These are phyloP conservation scores for Drosophila pallidifrons DNA, from an alignment of 1,140 invertebrate species.

Conservation along the genomic window DNA sequence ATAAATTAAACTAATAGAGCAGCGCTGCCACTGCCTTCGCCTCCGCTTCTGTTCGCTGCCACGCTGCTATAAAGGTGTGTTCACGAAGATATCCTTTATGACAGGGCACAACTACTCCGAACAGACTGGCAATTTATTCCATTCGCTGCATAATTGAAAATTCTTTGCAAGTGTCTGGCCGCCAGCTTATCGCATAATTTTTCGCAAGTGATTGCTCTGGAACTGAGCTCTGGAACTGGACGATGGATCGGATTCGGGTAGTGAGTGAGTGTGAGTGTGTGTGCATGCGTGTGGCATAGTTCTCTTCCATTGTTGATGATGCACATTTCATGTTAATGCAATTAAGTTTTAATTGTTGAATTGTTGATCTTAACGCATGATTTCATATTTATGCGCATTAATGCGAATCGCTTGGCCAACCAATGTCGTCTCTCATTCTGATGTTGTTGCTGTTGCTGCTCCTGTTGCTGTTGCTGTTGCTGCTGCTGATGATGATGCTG, in stretches of 20 bases:
- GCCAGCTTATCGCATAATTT: slow-evolving; percentile 44
- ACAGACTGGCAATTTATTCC: slow-evolving; percentile 38
- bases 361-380: slow-evolving; percentile 84
- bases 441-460: slow-evolving; percentile 12
- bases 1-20: slow-evolving; percentile 75
- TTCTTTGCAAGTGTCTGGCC: slow-evolving; percentile 31
- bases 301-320: slow-evolving; percentile 69
- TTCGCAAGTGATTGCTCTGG: slow-evolving; percentile 44
- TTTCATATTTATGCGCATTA: slow-evolving; percentile 83
- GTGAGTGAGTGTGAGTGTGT: neutral
- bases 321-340: slow-evolving; percentile 83
- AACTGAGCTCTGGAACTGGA: neutral
- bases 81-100: slow-evolving; percentile 25
- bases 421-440: slow-evolving; percentile 52
- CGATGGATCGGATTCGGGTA: slow-evolving; percentile 4
- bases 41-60: neutral
- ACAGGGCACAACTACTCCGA: slow-evolving; percentile 2
- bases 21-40: neutral
- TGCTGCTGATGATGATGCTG: slow-evolving; percentile 3
- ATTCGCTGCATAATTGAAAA: slow-evolving; percentile 55
- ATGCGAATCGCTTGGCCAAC: slow-evolving; percentile 64
- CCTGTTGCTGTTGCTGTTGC: slow-evolving; percentile 13
- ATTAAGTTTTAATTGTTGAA: slow-evolving; percentile 84
- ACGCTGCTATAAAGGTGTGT: slow-evolving; percentile 10
- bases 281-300: neutral